Evolutionary conservation across 1,140 invertebrate genomes (phyloP).

Genomic region (Archivesica marissinica): DNA sequence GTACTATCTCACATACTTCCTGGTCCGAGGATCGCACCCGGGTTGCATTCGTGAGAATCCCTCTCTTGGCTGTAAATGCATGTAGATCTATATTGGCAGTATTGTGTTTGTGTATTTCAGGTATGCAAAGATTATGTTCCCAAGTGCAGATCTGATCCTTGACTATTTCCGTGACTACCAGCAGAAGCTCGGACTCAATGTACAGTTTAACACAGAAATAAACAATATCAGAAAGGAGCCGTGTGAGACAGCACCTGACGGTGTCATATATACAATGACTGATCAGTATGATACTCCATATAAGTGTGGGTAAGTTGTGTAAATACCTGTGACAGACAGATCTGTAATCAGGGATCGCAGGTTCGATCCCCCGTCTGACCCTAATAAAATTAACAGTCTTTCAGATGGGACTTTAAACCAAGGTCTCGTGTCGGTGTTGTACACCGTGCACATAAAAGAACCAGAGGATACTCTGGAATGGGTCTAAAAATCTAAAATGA

Average conservation of each 20-base stretch:
- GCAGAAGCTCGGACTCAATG: slow-evolving; percentile 78
- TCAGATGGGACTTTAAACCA: no score
- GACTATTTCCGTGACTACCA: slow-evolving; percentile 83
- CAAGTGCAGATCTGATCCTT: slow-evolving; percentile 80
- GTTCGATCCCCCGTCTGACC: no score
- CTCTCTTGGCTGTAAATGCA: not conserved
- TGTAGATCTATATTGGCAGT: not conserved
- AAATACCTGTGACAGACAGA: no score
- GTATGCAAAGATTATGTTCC: slow-evolving; percentile 84
- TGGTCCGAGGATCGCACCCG: no score
- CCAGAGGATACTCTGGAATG: no score
- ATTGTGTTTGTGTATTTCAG: not conserved
- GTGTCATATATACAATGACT: slow-evolving; percentile 76
- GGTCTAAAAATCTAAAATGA: no score
- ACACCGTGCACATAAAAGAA: no score
- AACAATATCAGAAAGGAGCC: slow-evolving; percentile 74
- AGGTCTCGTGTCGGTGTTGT: no score
- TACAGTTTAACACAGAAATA: slow-evolving; percentile 83
- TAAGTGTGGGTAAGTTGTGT: slow-evolving; percentile 82
- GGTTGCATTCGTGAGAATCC: no score
- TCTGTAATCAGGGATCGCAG: no score
- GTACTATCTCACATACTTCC: no score
- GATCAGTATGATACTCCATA: slow-evolving; percentile 81
- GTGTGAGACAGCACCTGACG: slow-evolving; percentile 60
- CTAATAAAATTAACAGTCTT: no score